Percentiles rank a stretch among this genome's conserved stretches.
Conservation (phyloP, 2,888 invertebrate species). For the Athalia cordata region DNA sequence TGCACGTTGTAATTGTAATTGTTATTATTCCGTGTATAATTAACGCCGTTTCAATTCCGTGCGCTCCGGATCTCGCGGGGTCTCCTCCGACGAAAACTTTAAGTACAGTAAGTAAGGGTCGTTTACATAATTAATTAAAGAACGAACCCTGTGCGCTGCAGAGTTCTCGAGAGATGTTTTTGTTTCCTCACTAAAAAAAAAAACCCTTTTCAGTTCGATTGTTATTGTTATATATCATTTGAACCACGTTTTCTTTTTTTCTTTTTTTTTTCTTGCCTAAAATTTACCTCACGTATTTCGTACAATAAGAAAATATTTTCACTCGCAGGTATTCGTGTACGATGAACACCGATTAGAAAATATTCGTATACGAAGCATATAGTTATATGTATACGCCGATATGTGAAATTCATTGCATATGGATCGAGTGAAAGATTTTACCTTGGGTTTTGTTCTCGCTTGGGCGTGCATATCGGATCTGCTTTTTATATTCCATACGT, state of each 20-base stretch:
- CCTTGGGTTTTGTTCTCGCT: not conserved
- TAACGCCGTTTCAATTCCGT: constrained; percentile 63
- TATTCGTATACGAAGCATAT: not conserved
- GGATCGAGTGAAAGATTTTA: no score
- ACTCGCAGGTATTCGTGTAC: not conserved
- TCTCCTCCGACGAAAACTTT: constrained; percentile 67
- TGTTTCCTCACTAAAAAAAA: constrained; percentile 39
- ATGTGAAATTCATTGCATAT: no score
- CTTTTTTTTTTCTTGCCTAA: no score
- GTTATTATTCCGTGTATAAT: constrained; percentile 71
- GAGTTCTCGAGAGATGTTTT: constrained; percentile 15
- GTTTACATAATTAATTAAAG: constrained; percentile 71
- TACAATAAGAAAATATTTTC: no score
- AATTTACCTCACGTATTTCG: no score
- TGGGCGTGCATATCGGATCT: not conserved
- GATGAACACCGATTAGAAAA: not conserved
- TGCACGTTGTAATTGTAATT: constrained; percentile 66
- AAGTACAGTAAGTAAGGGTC: constrained; percentile 67
- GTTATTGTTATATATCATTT: no score
- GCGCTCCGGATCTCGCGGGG: constrained; percentile 41
- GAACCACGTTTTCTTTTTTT: no score
- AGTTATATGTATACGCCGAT: no score
- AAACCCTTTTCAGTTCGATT: constrained; percentile 8
- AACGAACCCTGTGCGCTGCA: constrained; percentile 57
- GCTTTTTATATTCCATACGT: not conserved